Base-by-base conservation (phyloP, 2,888 invertebrate genomes). In the Lasioglossum marginatum region DNA sequence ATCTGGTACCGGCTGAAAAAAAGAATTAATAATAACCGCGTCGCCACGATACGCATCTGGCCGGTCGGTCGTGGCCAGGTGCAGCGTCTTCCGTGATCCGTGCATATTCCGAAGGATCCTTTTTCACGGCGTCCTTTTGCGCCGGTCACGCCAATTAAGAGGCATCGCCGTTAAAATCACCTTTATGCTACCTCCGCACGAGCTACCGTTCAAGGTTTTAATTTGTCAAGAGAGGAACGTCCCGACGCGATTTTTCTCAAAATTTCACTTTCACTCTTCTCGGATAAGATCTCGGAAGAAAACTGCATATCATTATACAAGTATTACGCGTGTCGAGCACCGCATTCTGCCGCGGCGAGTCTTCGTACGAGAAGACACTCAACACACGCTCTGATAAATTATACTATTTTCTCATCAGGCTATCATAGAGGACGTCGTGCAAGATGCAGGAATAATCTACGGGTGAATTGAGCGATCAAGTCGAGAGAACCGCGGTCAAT, bases 111-210 rank as follows among this genome's bases (percentile, higher is more conserved):
- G 75, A 71, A 48, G 81, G 82, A 89, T 83, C 85, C 88, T 90
- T 88, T 91, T 92, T 86, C 89, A 87, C 86, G 87, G 78, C 82
- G 80, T 87, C 77, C 85, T 89, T 89, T 89, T 88, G 87, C 88
- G 83, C 80, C 85, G 92, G 92, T 93, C 92, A 92, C 91, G 93
- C 90, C 92, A 93, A 93, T 93, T 93, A 93, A 92, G 88, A 90
- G 86, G 88, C 91, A 92, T 91, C 90, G 92, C 92, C 91, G 88
- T 93, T 93, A 92, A 93, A 92, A 92, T 92, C 90, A 88, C 88
- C 88, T 89, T 92, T 88, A 83, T 79, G 80, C 80, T 75, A 78
- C 81, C 74, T 74, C 74, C 83, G 82, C 81, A 80, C 82, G 66
- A 77, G 89, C 90, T 87, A 89, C 87, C 88, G 90, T 79, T 83